A percentile compares a stretch with the other conserved stretches of the same genome.
phyloP scores from a whole-genome alignment of 2,888 invertebrate genomes.

The Caenorhabditis drosophilae region DNA sequence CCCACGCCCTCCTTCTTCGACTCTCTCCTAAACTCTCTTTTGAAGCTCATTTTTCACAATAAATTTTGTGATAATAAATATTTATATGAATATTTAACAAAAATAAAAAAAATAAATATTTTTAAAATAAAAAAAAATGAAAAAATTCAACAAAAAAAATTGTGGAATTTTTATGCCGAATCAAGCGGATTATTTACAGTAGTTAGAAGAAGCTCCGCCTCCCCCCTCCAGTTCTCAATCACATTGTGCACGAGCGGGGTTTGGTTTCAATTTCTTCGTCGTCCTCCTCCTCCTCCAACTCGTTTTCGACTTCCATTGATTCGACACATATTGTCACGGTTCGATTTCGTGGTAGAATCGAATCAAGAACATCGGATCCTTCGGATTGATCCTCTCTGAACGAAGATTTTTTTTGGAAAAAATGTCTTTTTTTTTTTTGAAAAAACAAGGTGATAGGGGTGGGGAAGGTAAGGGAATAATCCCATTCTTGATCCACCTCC shows the following conservation, averaged over 20 bases:
- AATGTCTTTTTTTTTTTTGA: neutral
- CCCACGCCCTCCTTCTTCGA: too few species aligned
- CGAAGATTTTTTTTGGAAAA: neutral
- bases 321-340: conserved; percentile 36
- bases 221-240: too few species aligned
- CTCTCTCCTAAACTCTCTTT: too few species aligned
- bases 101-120: neutral
- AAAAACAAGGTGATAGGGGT: too few species aligned
- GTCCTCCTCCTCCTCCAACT: conserved; percentile 14
- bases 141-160: too few species aligned
- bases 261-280: conserved; percentile 35
- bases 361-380: conserved; percentile 1
- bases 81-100: neutral
- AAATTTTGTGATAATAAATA: neutral
- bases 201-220: too few species aligned
- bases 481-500: too few species aligned
- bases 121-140: neutral
- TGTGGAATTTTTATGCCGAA: too few species aligned
- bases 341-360: conserved; percentile 24
- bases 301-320: conserved; percentile 18
- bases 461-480: too few species aligned
- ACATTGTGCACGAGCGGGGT: conserved; percentile 40
- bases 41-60: neutral
- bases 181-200: too few species aligned
- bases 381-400: neutral